Evolutionary conservation across 1,140 invertebrate genomes (phyloP).

Genomic region (Hycleus cichorii): DNA sequence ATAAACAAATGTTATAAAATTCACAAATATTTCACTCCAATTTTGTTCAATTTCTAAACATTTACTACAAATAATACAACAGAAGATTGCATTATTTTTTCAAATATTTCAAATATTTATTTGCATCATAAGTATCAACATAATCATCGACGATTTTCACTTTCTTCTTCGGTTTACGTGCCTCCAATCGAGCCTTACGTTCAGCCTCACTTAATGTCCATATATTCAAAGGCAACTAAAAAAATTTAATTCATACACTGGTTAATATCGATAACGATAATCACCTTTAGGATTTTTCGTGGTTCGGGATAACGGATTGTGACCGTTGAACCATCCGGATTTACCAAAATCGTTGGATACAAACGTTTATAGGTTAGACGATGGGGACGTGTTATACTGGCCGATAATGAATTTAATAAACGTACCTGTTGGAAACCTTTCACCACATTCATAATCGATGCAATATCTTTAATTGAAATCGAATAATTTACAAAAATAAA

Average conservation of each 20-base stretch:
- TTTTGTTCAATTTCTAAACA: not conserved
- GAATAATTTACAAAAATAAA: not conserved
- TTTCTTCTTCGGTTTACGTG: conserved; percentile 66
- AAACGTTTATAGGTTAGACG: conserved; percentile 31
- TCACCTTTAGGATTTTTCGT: conserved; percentile 72
- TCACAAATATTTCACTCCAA: not conserved
- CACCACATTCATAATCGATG: not conserved
- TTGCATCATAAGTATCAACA: conserved; percentile 70
- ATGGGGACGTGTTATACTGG: conserved; percentile 37
- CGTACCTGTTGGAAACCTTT: conserved; percentile 23
- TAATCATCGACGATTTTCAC: conserved; percentile 66
- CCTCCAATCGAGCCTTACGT: conserved; percentile 53
- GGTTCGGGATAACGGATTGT: conserved; percentile 77
- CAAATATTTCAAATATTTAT: conserved; percentile 66
- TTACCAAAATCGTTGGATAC: conserved; percentile 56
- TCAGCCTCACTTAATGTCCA: conserved; percentile 61
- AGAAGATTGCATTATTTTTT: conserved; percentile 46
- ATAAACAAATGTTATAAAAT: not conserved
- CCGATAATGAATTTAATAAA: conserved; percentile 33
- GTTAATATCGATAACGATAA: not conserved
- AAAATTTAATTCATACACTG: conserved; percentile 12
- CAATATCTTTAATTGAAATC: not conserved
- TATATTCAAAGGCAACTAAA: conserved; percentile 72
- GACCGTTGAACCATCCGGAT: conserved; percentile 77
- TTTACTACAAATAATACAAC: not conserved